These are phyloP conservation scores for Drosophila yakuba DNA, from an alignment of 1,140 invertebrate genomes.

Conservation along the genomic window DNA sequence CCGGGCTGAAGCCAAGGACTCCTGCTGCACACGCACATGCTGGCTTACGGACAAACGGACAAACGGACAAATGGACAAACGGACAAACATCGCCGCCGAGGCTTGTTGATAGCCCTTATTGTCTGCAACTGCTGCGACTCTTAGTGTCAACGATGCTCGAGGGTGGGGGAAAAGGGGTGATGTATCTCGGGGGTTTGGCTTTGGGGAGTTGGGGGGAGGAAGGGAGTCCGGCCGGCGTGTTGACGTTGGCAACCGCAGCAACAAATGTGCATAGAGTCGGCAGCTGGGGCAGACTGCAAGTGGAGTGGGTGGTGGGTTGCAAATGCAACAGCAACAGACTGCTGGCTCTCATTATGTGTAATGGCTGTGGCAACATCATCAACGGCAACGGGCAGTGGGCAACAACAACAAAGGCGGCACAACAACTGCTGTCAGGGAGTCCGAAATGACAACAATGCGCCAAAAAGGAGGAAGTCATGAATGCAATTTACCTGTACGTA, in stretches of 20 bases:
- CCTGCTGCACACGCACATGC: constrained; percentile 16
- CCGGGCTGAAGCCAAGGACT: constrained; percentile 20
- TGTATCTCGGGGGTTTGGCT: not conserved
- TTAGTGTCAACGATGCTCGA: constrained; percentile 69
- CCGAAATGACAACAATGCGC: constrained; percentile 62
- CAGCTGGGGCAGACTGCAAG: constrained; percentile 2
- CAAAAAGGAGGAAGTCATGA: constrained; percentile 69
- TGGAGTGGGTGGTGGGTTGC: not conserved
- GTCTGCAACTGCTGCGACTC: constrained; percentile 72
- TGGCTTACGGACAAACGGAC: constrained; percentile 14
- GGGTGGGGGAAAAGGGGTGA: constrained; percentile 2
- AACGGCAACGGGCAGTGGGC: constrained; percentile 59
- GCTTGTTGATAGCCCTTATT: constrained; percentile 73
- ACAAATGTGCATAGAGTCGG: constrained; percentile 69
- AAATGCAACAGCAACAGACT: constrained; percentile 49
- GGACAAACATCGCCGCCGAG: constrained; percentile 15
- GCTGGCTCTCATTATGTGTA: constrained; percentile 76
- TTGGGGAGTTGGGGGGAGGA: no score
- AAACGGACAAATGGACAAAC: not conserved
- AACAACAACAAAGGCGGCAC: constrained; percentile 32
- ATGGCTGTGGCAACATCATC: constrained; percentile 72
- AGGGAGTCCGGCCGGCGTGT: constrained; percentile 12
- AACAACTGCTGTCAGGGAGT: constrained; percentile 33
- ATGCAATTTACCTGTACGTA: constrained; percentile 76
- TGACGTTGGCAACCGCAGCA: constrained; percentile 72